A percentile compares a stretch with the other conserved stretches of the same genome.
Evolutionary conservation across 1,140 invertebrate species (phyloP).

Genomic region (Papilio dardanus): DNA sequence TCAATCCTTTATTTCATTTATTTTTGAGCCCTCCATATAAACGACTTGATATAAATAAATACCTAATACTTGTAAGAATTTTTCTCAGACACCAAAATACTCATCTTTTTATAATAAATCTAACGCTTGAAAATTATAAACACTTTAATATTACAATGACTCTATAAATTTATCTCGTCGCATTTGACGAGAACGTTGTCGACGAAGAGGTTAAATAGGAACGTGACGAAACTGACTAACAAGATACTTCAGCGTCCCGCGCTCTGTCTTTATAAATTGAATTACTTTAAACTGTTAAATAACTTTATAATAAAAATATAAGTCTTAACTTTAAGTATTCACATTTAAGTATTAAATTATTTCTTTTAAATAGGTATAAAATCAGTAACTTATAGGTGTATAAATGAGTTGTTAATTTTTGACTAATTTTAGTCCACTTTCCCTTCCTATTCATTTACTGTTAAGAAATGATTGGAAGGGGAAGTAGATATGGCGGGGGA

Average conservation of each 20-base stretch:
- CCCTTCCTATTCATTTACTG: no score
- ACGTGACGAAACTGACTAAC: constrained; percentile 28
- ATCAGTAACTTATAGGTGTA: no score
- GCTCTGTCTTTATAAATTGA: constrained; percentile 29
- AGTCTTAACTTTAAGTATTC: no score
- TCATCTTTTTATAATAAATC: no score
- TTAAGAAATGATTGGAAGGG: no score
- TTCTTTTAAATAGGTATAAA: no score
- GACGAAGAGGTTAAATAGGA: constrained; percentile 31
- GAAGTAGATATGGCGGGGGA: no score
- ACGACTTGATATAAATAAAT: no score
- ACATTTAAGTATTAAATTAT: no score
- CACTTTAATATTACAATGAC: not conserved
- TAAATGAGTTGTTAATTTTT: no score
- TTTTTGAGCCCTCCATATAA: not conserved
- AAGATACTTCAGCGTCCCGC: constrained; percentile 21
- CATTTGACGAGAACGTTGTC: constrained; percentile 1
- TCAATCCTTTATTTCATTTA: no score
- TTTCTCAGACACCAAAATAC: not conserved
- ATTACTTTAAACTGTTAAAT: constrained; percentile 23
- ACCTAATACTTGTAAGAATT: not conserved
- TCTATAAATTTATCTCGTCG: constrained; percentile 14
- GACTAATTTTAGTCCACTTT: no score
- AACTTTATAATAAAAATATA: not conserved
- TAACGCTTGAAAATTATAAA: not conserved